These are phyloP conservation scores for Asbolus verrucosus DNA, from an alignment of 1,140 invertebrate genomes.

Conservation along the genomic window DNA sequence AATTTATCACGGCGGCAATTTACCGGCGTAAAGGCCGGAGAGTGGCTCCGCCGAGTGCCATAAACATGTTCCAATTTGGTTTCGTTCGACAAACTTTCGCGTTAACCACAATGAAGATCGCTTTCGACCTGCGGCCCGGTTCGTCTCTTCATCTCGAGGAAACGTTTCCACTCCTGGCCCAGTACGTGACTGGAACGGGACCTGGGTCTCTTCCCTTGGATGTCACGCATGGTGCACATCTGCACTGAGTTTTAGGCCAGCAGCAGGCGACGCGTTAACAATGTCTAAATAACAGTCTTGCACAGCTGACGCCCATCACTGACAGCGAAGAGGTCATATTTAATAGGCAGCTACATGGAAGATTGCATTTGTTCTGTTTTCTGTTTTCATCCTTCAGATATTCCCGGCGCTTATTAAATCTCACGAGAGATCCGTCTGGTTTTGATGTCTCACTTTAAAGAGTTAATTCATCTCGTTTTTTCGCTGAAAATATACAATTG, in stretches of 20 bases:
- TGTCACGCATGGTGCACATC: no score
- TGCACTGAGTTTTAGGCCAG: background rate
- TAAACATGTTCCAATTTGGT: constrained; percentile 34
- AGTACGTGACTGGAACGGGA: constrained; percentile 18
- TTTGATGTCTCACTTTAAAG: background rate
- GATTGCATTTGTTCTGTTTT: background rate
- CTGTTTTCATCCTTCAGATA: background rate
- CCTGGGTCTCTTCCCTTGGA: no score
- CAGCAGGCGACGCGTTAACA: constrained; percentile 1
- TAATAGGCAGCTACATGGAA: constrained; percentile 28
- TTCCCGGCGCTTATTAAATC: constrained; percentile 23
- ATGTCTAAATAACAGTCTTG: constrained; percentile 9
- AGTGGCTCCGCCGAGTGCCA: background rate
- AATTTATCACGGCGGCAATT: constrained; percentile 34
- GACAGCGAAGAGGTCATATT: constrained; percentile 19
- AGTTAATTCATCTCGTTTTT: background rate
- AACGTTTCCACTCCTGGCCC: no score
- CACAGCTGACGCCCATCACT: constrained; percentile 31
- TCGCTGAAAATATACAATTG: no score
- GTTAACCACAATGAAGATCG: constrained; percentile 11
- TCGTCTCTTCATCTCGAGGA: background rate
- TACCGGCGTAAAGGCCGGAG: background rate
- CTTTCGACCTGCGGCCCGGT: background rate
- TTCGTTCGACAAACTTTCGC: background rate
- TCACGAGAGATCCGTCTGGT: background rate